Base-by-base conservation (phyloP, 2,113 vertebrate species). In the Prionailurus viverrinus region DNA sequence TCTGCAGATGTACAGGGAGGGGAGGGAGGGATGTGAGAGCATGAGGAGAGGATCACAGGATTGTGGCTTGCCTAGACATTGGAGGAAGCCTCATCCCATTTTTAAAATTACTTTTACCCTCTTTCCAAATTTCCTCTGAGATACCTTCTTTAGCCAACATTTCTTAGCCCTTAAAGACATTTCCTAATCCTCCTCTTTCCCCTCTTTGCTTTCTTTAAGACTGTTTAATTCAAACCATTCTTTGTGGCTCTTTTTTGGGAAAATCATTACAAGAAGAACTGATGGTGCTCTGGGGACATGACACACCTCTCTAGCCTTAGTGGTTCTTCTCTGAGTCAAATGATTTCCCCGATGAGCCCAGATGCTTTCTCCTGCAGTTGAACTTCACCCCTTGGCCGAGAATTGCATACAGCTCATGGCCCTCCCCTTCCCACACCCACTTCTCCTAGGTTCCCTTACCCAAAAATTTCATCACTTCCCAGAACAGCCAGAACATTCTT, bases 381-480 rank as follows among this genome's bases (percentile, higher is more conserved):
- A 45, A 83, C 90, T 81, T 96, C 13, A 36, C 69, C 80, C 27
- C 90, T 79, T 94, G 68, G 48, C 63, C 16, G 19, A 83, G 9
- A 12, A 6, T 39, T n/a, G 14, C 25, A 1, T 15, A 29, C 31
- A 25, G 36, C 27, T 41, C 45, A 7, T 1, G 29, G 14, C 18
- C 58, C 65, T 76, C 69, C 81, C 41, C n/a, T 29, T 16, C 9
- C 25, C 55, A 7, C 84, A 48, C 23, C 14, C 33, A 53, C 29
- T 84, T 73, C 29, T 78, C 31, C 33, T 29, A 61, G 71, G 31
- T 51, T 89, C n/a, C 15, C 80, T 82, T 90, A 73, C 66, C 85
- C 15, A 66, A 96, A 36, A 97, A 79, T 96, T 84, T 92, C 88
- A 85, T 96, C 89, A 94, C 61, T 88, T 86, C 61, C 84, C 36